Evolutionary conservation across 1,140 invertebrate genomes (phyloP), one percentile per base, ranked within the genome.

Genomic region (Euwallacea fornicatus): DNA sequence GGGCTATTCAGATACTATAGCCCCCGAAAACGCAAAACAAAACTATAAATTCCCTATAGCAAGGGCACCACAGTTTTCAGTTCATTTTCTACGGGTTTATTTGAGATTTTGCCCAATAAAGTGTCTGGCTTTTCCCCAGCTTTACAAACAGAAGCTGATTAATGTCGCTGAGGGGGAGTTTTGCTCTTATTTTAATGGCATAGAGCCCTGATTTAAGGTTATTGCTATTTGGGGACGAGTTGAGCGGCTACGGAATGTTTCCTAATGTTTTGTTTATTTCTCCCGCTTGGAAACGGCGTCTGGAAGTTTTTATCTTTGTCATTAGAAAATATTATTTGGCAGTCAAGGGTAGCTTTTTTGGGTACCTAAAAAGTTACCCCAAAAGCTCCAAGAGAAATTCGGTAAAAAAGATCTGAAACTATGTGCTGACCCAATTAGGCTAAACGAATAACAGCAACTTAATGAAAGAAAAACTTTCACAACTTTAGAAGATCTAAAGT

Each of bases 71-170:
- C 68, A 75, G 62, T 77, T 77, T 75, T 74, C 73, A 78, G 74
- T 78, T 77, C 75, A 78, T 78, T 77, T 76, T 77, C 72, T 74
- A 67, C 69, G 77, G 66, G 76, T 77, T 78, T 77, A 77, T 76
- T 76, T 74, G 75, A 66, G 69, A 76, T 76, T 75, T 74, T 15
- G 47, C 56, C 72, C 76, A 74, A 76, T 74, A 77, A 73, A 77
- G 73, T 67, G 74, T 76, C 72, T 76, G 70, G 61, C 64, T 71
- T 76, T 76, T 72, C 69, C 71, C 66, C 69, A 43, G 69, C 60
- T 71, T 44, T 72, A 62, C 72, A 75, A 75, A 75, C 68, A 75
- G 16, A 73, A 68, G 62, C 74, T 71, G 69, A 66, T 71, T 64
- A 65, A 71, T 63, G 69, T 42, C 11, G 11, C 47, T 8, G 44